phyloP scores from a whole-genome alignment of 35 echinoderm and acorn worm species.

The Acanthaster planci region DNA sequence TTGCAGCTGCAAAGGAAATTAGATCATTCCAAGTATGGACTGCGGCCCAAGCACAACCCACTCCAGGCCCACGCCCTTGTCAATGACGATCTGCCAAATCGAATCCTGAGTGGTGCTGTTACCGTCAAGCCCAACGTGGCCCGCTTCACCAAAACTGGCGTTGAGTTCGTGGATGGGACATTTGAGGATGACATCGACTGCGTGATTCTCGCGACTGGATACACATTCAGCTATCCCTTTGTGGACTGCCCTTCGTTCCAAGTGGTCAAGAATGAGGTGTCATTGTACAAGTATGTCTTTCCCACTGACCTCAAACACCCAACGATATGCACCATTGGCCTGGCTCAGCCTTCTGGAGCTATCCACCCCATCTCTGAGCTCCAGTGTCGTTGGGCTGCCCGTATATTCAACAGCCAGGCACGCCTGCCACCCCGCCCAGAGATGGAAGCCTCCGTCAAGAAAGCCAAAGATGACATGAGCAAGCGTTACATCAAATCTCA shows the following conservation, averaged over 20 bases:
- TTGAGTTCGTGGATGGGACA: slow-evolving; percentile 84
- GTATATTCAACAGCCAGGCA: slow-evolving; percentile 66
- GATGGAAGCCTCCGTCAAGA: slow-evolving; percentile 59
- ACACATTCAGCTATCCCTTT: slow-evolving; percentile 81
- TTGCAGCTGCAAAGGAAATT: not conserved
- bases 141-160: slow-evolving; percentile 58
- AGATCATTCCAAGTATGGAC: slow-evolving; percentile 62
- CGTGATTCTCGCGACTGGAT: slow-evolving; percentile 85
- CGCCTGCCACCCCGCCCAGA: slow-evolving; percentile 45
- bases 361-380: slow-evolving; percentile 88
- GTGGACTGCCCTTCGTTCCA: slow-evolving; percentile 53
- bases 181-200: slow-evolving; percentile 78
- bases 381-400: slow-evolving; percentile 76
- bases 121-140: slow-evolving; percentile 73
- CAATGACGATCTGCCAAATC: slow-evolving; percentile 71
- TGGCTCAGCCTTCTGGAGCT: slow-evolving; percentile 71
- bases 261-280: slow-evolving; percentile 63
- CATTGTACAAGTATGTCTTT: slow-evolving; percentile 87
- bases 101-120: slow-evolving; percentile 61
- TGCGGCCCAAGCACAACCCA: slow-evolving; percentile 56
- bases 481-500: slow-evolving; percentile 68
- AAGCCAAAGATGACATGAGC: slow-evolving; percentile 54
- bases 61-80: slow-evolving; percentile 53
- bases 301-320: slow-evolving; percentile 49
- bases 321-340: slow-evolving; percentile 74